These are phyloP conservation scores for Berghia stephanieae DNA, from an alignment of 1,140 invertebrate genomes.

Conservation along the genomic window DNA sequence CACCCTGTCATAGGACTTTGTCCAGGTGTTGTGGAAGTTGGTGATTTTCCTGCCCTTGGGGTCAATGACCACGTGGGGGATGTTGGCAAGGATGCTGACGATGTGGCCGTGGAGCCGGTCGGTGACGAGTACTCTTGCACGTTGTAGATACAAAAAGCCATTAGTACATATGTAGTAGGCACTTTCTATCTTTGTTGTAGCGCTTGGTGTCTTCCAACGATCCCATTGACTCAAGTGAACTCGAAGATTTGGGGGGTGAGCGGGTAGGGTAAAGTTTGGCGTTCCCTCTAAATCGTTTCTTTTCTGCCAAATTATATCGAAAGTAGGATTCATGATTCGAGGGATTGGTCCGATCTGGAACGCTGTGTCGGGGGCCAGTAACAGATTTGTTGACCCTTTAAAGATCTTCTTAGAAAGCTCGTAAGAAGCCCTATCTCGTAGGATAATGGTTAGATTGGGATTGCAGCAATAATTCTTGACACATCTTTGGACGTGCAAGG, in stretches of 20 bases:
- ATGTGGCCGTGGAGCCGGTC: conserved; percentile 45
- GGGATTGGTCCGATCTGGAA: conserved; percentile 27
- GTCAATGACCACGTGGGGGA: conserved; percentile 42
- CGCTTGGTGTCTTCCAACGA: conserved; percentile 8
- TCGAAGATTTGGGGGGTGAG: not conserved
- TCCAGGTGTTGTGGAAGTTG: conserved; percentile 39
- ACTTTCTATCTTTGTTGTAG: not conserved
- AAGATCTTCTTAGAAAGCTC: conserved; percentile 8
- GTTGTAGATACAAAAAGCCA: conserved; percentile 28
- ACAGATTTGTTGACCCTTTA: not conserved
- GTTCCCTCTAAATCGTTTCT: not conserved
- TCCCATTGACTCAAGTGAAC: conserved; percentile 22
- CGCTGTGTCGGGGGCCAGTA: conserved; percentile 29
- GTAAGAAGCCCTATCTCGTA: conserved; percentile 31
- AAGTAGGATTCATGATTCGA: conserved; percentile 10
- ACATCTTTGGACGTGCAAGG: conserved; percentile 12
- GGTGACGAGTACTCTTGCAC: conserved; percentile 36
- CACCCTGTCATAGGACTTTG: conserved; percentile 17
- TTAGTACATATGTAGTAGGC: conserved; percentile 21
- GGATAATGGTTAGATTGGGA: conserved; percentile 31
- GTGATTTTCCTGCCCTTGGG: conserved; percentile 34
- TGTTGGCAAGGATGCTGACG: conserved; percentile 34
- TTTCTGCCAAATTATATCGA: conserved; percentile 22
- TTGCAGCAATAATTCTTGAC: conserved; percentile 18
- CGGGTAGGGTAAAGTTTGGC: not conserved